Conservation (phyloP, 2,888 invertebrate genomes). For the Bruchidius siliquastri region DNA sequence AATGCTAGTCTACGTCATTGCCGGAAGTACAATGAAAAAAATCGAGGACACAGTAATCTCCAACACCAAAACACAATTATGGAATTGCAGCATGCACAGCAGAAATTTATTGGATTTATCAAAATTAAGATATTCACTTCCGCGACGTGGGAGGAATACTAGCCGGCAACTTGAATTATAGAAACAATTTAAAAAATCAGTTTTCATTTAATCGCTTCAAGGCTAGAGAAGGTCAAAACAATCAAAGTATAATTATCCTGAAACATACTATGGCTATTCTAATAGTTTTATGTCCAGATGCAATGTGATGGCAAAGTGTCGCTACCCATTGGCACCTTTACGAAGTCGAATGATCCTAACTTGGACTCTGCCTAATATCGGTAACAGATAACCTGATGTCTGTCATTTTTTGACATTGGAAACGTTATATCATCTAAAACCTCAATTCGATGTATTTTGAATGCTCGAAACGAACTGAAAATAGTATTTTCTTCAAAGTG, state of each 20-base stretch:
- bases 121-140: constrained; percentile 23
- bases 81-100: not conserved
- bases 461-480: too few relatives aligned
- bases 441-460: too few relatives aligned
- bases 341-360: too few relatives aligned
- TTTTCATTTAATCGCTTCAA: not conserved
- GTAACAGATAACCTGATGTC: too few relatives aligned
- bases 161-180: not conserved
- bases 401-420: too few relatives aligned
- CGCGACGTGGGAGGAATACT: constrained; percentile 4
- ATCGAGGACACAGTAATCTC: not conserved
- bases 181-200: not conserved
- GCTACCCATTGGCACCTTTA: too few relatives aligned
- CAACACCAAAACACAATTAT: not conserved
- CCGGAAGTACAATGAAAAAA: not conserved
- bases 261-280: not conserved
- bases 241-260: not conserved
- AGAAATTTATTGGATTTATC: constrained; percentile 9
- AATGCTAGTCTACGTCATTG: not conserved
- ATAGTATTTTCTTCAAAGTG: too few relatives aligned
- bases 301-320: too few relatives aligned
- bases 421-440: too few relatives aligned
- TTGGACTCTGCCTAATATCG: too few relatives aligned
- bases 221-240: not conserved
- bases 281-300: too few relatives aligned